These are phyloP conservation scores for Augiades crinisus DNA, from an alignment of 2,888 invertebrate genomes.

Conservation along the genomic window DNA sequence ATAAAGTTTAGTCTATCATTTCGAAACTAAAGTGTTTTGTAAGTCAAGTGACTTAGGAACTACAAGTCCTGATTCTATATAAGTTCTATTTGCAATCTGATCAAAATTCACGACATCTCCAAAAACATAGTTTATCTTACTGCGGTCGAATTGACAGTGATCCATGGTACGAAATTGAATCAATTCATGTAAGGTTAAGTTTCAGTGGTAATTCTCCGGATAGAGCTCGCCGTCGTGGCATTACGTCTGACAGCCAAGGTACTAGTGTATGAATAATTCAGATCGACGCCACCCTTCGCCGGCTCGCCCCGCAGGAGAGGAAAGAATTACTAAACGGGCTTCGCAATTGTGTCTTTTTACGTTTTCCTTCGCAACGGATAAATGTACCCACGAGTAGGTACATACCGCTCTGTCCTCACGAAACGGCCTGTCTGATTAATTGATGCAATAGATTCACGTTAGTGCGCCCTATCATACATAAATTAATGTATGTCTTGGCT, in stretches of 20 bases:
- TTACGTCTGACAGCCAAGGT: constrained; percentile 53
- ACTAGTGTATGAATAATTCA: constrained; percentile 67
- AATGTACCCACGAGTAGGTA: background rate
- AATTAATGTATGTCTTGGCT: background rate
- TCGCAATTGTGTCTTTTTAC: constrained; percentile 33
- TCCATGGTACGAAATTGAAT: constrained; percentile 8
- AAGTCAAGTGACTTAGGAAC: no score
- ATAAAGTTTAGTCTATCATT: no score
- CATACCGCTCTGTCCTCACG: background rate
- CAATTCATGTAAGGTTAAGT: constrained; percentile 27
- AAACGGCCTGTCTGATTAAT: constrained; percentile 26
- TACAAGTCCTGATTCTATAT: no score
- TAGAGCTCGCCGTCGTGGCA: constrained; percentile 44
- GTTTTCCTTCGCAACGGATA: constrained; percentile 8
- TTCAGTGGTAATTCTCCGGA: constrained; percentile 39
- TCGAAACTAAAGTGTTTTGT: no score
- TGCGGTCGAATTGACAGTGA: background rate
- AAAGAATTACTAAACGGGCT: constrained; percentile 35
- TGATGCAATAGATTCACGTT: background rate
- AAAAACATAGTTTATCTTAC: background rate
- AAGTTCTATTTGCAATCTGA: no score
- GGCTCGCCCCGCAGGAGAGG: constrained; percentile 40
- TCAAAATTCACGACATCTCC: background rate
- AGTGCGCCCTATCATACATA: background rate
- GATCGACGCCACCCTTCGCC: constrained; percentile 49